A percentile compares a stretch with the other conserved stretches of the same genome.
Evolutionary conservation across 2,888 invertebrate species (phyloP).

Genomic region (Thelaira solivaga): DNA sequence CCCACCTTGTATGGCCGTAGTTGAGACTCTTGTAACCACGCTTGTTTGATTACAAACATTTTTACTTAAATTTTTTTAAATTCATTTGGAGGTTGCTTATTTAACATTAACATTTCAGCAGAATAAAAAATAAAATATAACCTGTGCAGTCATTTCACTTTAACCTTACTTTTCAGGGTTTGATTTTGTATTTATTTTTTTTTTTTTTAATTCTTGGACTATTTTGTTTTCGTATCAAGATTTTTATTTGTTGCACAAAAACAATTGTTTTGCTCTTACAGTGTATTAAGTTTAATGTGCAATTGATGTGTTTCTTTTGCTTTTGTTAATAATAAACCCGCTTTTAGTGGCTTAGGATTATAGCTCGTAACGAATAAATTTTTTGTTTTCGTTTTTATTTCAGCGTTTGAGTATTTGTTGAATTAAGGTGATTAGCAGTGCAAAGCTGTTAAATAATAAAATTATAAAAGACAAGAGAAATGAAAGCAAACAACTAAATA

Average conservation of each 20-base stretch:
- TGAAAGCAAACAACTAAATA: not conserved
- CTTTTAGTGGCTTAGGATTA: slow-evolving; percentile 50
- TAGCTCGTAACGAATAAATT: slow-evolving; percentile 30
- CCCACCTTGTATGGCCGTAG: no score
- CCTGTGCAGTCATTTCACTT: slow-evolving; percentile 1
- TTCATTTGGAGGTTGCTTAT: slow-evolving; percentile 41
- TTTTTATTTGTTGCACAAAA: not conserved
- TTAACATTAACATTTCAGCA: slow-evolving; percentile 45
- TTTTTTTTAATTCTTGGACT: not conserved
- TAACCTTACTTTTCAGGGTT: slow-evolving; percentile 2
- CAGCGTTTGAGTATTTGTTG: slow-evolving; percentile 9
- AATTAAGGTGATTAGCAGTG: slow-evolving; percentile 27
- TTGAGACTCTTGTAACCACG: no score
- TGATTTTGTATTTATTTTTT: no score
- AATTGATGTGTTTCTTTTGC: not conserved
- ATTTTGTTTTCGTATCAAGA: not conserved
- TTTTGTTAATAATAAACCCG: slow-evolving; percentile 6
- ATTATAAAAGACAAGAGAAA: not conserved
- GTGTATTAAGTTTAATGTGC: no score
- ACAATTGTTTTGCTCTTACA: no score
- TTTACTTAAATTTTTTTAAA: slow-evolving; percentile 25
- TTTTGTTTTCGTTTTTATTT: slow-evolving; percentile 5
- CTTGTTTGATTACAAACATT: not conserved
- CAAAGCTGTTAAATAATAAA: slow-evolving; percentile 28
- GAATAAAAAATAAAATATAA: not conserved